A percentile compares a stretch with the other conserved stretches of the same genome.
These are phyloP conservation scores for Camponotus vicinus DNA, from an alignment of 1,140 invertebrate species.

Conservation along the genomic window DNA sequence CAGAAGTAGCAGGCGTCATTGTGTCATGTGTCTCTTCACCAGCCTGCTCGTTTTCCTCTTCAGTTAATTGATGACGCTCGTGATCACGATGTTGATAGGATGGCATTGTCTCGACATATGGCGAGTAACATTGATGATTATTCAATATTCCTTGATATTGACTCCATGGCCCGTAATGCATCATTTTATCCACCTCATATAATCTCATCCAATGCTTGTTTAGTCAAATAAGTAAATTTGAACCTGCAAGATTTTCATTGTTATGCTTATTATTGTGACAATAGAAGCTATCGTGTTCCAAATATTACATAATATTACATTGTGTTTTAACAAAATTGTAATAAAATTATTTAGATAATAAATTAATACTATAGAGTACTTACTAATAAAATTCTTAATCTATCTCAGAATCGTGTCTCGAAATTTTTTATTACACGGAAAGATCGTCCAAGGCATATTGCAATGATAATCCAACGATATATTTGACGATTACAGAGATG, in stretches of 20 bases:
- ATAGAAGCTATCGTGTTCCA: not conserved
- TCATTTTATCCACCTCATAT: slow-evolving; percentile 72
- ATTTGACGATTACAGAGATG: not conserved
- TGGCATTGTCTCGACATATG: slow-evolving; percentile 78
- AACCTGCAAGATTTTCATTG: slow-evolving; percentile 12
- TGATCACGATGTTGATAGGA: slow-evolving; percentile 70
- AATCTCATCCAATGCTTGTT: slow-evolving; percentile 1
- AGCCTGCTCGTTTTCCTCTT: slow-evolving; percentile 82
- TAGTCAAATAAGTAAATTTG: not conserved
- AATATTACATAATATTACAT: not conserved
- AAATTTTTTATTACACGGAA: not conserved
- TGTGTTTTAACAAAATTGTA: not conserved
- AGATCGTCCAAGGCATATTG: not conserved
- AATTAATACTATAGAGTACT: slow-evolving; percentile 1
- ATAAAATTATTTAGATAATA: not conserved
- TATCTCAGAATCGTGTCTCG: slow-evolving; percentile 34
- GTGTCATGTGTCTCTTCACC: slow-evolving; percentile 81
- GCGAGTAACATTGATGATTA: slow-evolving; percentile 79
- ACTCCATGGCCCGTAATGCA: slow-evolving; percentile 82
- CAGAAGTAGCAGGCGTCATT: slow-evolving; percentile 83
- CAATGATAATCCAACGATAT: not conserved
- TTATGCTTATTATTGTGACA: not conserved
- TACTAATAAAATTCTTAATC: slow-evolving; percentile 41
- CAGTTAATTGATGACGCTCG: slow-evolving; percentile 68
- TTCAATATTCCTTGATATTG: slow-evolving; percentile 79